Base-by-base conservation (phyloP, 1,140 invertebrate genomes). In the Eriocheir sinensis region DNA sequence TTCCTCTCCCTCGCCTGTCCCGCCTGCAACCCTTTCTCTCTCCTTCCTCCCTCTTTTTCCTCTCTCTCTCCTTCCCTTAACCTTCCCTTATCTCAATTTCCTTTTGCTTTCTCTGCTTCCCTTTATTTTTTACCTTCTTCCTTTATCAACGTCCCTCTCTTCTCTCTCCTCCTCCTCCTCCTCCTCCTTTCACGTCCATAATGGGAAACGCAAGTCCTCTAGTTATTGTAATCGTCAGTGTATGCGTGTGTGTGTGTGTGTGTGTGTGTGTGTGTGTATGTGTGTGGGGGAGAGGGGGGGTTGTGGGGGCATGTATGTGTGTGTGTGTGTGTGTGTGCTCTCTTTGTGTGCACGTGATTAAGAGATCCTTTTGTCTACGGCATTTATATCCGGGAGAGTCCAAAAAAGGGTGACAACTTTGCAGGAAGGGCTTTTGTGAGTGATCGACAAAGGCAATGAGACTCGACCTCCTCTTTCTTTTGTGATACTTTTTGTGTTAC, bases 261-360 rank as follows among this genome's bases (percentile, higher is more conserved):
- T 85, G 81, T 85, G 81, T 85, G 81, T 85, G 81, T 85, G 81
- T 85, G 81, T 85, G 81, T 85, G 81, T 85, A 34, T 85, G 81
- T 85, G 81, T 85, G 81, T 85, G 81, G 34, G 81, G 34, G 81
- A 36, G 81, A 36, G 81, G 60, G 6, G 27, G 6, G 21, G 27
- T 21, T 72, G 21, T 72, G 27, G 6, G 60, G 27, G 27, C 21
- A n/a, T 72, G 60, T 72, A n/a, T 72, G 60, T n/a, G 60, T 72
- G 21, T 15, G 4, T 48, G 4, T 15, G 44, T 15, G 4, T 15
- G 4, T 15, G 44, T 48, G 44, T 48, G 15, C 44, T 4, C 44
- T 15, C 44, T 72, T 12, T 72, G 60, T 72, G 21, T n/a, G 60
- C 21, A 72, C 60, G n/a, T 72, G 60, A 72, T 72, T 72, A 72